Percentiles rank a stretch among this genome's conserved stretches.
phyloP scores from a whole-genome alignment of 2,797 vertebrate species.

The Rhincodon typus region DNA sequence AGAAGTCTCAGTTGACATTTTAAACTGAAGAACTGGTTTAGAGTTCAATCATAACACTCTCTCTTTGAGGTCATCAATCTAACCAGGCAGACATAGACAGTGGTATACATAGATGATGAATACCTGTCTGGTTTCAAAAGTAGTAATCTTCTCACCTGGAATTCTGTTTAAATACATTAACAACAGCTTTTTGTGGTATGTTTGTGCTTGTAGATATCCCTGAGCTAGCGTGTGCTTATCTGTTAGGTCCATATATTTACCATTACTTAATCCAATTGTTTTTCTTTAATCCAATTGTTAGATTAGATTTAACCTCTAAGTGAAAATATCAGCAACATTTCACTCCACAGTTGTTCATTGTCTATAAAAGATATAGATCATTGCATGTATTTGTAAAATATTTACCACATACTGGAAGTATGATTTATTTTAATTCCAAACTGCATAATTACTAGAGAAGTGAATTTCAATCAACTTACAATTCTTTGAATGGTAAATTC shows the following conservation, averaged over 20 bases:
- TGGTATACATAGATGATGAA: neutral
- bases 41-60: neutral
- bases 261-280: neutral
- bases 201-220: neutral
- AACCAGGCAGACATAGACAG: too few species aligned
- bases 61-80: neutral
- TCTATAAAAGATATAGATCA: neutral
- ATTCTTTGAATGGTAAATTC: conserved; percentile 90
- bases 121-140: neutral
- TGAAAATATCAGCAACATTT: neutral
- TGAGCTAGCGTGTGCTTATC: neutral
- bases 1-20: neutral
- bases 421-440: neutral
- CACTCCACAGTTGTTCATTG: too few species aligned
- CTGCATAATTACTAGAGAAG: neutral
- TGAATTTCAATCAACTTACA: conserved; percentile 61
- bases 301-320: neutral
- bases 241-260: neutral
- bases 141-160: neutral
- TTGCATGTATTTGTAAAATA: neutral
- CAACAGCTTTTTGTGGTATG: neutral
- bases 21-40: neutral
- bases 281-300: neutral
- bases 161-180: neutral
- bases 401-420: neutral